Base-by-base conservation (phyloP, 2,888 invertebrate species). In the Apoda limacodes region DNA sequence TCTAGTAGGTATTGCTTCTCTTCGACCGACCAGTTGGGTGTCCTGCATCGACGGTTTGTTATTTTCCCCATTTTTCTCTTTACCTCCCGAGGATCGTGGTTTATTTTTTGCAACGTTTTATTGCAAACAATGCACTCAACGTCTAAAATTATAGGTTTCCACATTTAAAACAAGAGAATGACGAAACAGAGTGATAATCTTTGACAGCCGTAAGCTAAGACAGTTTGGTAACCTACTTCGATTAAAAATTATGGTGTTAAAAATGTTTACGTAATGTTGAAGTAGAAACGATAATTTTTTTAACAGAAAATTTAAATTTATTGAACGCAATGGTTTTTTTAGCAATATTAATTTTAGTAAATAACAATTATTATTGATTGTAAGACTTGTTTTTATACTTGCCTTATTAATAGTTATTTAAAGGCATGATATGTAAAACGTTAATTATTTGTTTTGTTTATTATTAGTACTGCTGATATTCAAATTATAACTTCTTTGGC, bases 101-200 rank as follows among this genome's bases (percentile, higher is more conserved):
- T 65, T 39, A 76, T 69, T 61, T 75, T 75, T 56, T 74, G 72
- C 72, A 78, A 75, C 60, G 72, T 67, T 76, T 76, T 76, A 51
- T 74, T 72, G 62, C 75, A 78, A 74, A 72, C 68, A 56, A 76
- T 75, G 62, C 76, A 78, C 69, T 76, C 75, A 43, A 80, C 68
- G 66, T 76, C 70, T 52, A 78, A 68, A 59, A 74, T 66, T 58
- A 78, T 67, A 39, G 70, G 60, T 50, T 69, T 64, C 74, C 66
- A 75, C 75, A 76, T 76, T 70, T 66, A 62, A 66, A 75, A 76
- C 76, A 78, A 75, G 44, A 53, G 75, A 74, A 50, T 4, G 13
- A 28, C 42, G 38, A 42, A 27, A 46, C 43, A 34, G 35, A 37
- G 40, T 45, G 42, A 45, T 45, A 52, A 42, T 39, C 32, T 59